Conservation (phyloP, 1,140 invertebrate genomes). For the Pygmarrhopalites habei region DNA sequence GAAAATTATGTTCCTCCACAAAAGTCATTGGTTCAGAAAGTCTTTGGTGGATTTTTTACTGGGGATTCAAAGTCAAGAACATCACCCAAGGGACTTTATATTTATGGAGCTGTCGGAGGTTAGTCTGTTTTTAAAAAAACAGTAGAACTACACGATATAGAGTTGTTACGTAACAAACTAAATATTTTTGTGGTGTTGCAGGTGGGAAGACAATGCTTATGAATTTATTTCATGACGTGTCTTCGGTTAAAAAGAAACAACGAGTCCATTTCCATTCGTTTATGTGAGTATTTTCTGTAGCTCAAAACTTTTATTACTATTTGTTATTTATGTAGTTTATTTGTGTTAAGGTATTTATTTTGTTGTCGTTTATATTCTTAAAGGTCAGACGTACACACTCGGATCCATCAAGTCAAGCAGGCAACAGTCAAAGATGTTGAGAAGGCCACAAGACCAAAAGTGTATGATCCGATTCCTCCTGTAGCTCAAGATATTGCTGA, state of each 20-base stretch:
- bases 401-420: constrained; percentile 73
- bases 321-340: no score
- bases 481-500: constrained; percentile 80
- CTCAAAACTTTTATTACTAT: no score
- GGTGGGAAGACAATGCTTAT: constrained; percentile 98
- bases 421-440: constrained; percentile 56
- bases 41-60: constrained; percentile 42
- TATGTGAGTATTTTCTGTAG: no score
- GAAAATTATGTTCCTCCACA: constrained; percentile 53
- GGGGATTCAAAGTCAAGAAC: constrained; percentile 25
- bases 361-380: no score
- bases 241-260: constrained; percentile 61
- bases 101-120: constrained; percentile 80
- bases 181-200: constrained; percentile 65
- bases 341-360: no score
- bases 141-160: constrained; percentile 44
- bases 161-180: constrained; percentile 32
- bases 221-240: constrained; percentile 84
- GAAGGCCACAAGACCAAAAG: constrained; percentile 55
- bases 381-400: constrained; percentile 84
- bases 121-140: constrained; percentile 66
- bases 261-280: constrained; percentile 95
- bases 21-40: constrained; percentile 44
- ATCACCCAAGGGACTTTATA: constrained; percentile 66
- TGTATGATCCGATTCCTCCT: constrained; percentile 89